These are phyloP conservation scores for Valencia hispanica DNA, from an alignment of 2,797 vertebrate species.

Conservation along the genomic window DNA sequence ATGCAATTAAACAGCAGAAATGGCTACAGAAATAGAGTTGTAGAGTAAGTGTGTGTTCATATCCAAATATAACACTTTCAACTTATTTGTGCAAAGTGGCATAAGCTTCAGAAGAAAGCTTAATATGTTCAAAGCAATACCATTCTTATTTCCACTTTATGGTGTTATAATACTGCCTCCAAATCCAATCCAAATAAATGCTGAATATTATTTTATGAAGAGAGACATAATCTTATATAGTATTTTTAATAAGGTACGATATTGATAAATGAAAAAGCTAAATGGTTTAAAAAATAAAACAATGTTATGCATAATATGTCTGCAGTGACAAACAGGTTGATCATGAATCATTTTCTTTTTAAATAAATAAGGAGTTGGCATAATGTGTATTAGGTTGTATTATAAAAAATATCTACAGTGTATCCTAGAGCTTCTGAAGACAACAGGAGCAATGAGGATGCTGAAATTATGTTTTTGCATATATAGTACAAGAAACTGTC, in stretches of 20 bases:
- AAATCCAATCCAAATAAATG: neutral
- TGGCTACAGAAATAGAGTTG: neutral
- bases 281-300: neutral
- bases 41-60: neutral
- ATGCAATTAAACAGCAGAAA: neutral
- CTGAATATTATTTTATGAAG: neutral
- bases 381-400: neutral
- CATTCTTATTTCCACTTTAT: neutral
- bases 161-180: neutral
- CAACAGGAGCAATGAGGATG: neutral
- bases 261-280: neutral
- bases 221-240: neutral
- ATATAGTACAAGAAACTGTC: neutral
- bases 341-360: too few species aligned
- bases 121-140: neutral
- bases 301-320: neutral
- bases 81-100: neutral
- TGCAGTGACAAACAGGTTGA: too few species aligned
- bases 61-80: neutral
- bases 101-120: neutral
- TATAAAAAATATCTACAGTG: neutral
- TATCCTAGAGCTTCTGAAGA: neutral
- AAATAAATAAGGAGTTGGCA: neutral
- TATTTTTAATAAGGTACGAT: neutral
- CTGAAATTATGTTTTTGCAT: too few species aligned